phyloP scores from a whole-genome alignment of 92 coral and sea anemone genomes.

The Porites evermanni region DNA sequence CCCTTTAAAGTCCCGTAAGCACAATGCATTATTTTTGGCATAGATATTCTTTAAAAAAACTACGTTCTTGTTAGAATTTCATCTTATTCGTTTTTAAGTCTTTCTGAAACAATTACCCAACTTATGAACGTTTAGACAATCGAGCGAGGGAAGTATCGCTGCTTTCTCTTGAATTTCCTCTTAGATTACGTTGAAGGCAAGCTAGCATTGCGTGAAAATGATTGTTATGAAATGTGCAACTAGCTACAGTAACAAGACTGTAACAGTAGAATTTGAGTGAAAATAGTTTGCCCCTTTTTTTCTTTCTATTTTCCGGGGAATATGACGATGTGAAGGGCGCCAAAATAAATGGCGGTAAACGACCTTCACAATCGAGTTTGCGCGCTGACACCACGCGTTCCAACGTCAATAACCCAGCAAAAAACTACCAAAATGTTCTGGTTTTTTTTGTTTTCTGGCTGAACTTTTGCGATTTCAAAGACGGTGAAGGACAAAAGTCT shows the following conservation, averaged over 20 bases:
- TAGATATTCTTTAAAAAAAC: background rate
- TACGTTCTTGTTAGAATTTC: too few relatives aligned
- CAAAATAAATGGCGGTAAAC: constrained; percentile 44
- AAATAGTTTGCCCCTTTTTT: background rate
- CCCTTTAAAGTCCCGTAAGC: background rate
- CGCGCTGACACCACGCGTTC: constrained; percentile 45
- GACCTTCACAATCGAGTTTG: constrained; percentile 23
- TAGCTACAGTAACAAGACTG: background rate
- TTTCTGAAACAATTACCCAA: background rate
- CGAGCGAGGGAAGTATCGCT: background rate
- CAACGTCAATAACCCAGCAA: background rate
- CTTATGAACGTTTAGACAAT: background rate
- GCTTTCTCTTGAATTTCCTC: constrained; percentile 30
- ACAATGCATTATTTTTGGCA: background rate
- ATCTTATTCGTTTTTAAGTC: background rate
- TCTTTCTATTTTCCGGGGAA: background rate
- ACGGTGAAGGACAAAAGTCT: background rate
- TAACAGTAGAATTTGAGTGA: background rate
- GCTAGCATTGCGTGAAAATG: background rate
- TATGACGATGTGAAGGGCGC: constrained; percentile 22
- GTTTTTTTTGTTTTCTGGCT: background rate
- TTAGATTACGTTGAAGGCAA: background rate
- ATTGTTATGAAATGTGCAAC: background rate
- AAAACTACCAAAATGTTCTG: background rate
- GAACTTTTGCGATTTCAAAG: background rate